Evolutionary conservation across 1,140 invertebrate species (phyloP), one percentile per base, ranked within the genome.

Genomic region (Babylonia areolata): DNA sequence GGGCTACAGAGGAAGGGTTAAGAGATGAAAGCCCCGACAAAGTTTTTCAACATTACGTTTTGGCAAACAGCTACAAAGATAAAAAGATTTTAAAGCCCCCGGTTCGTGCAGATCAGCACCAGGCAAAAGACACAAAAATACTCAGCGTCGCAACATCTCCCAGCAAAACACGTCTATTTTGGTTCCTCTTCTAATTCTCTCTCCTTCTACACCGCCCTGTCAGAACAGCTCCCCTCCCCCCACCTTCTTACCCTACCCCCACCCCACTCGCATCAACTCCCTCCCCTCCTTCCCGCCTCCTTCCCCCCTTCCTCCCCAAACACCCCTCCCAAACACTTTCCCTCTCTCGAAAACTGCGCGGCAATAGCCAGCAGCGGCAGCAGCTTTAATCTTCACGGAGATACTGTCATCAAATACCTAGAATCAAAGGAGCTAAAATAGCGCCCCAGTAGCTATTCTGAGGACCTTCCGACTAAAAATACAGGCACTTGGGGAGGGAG

Each of bases 381-480:
- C 58, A 64, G 58, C 20, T 23, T 64, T 64, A 64, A 64, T 64
- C 58, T 64, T 64, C 23, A 3, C 58, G 58, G 28, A 64, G 58
- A 64, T 64, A 64, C 58, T 64, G 58, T 64, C 58, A 64, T 64
- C 58, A 64, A 64, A 64, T 64, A 64, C 58, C 58, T 64, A 12
- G 28, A 64, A 64, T 64, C 58, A 64, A 64, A 64, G 58, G 58
- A n/a, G 58, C 58, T 23, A 64, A 64, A 64, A 64, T 64, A 64
- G 58, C 58, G 28, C 15, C 58, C 58, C 6, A 23, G 58, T n/a
- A 28, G 2, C 58, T 64, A 64, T 64, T 64, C 58, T 64, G 28
- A 64, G 58, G 5, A 64, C 5, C 58, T 64, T 12, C 15, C 9
- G 58, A 64, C 58, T 64, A 64, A 64, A 64, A 64, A 64, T 64